Evolutionary conservation across 2,888 invertebrate genomes (phyloP).

Genomic region (Athalia rosae): DNA sequence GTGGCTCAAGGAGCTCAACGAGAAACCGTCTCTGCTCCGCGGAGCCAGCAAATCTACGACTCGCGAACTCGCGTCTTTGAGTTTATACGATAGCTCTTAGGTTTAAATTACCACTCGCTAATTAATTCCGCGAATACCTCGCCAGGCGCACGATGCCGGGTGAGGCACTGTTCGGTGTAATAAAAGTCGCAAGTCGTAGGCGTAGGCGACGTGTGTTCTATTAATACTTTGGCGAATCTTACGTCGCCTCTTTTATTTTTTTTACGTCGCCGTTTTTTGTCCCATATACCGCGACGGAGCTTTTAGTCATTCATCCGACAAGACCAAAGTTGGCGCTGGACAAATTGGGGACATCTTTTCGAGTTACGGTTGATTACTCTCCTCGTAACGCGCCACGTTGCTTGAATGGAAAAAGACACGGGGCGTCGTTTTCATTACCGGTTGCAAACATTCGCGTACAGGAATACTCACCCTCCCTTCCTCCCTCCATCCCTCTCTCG

Average conservation of each 20-base stretch:
- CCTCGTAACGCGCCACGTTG: constrained; percentile 31
- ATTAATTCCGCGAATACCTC: constrained; percentile 15
- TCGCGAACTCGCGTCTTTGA: constrained; percentile 18
- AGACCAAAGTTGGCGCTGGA: constrained; percentile 48
- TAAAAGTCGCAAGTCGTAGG: not conserved
- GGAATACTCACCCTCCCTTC: not conserved
- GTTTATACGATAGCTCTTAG: constrained; percentile 26
- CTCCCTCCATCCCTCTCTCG: not conserved
- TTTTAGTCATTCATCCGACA: constrained; percentile 21
- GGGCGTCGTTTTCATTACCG: constrained; percentile 44
- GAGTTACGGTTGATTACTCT: constrained; percentile 61
- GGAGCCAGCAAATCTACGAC: not conserved
- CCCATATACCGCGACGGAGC: constrained; percentile 8
- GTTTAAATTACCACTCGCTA: constrained; percentile 39
- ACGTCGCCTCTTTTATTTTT: not conserved
- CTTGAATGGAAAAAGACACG: constrained; percentile 41
- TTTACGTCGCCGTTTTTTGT: not conserved
- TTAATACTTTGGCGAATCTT: not conserved
- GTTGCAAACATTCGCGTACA: constrained; percentile 16
- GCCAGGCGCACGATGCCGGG: not conserved
- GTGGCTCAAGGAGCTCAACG: not conserved
- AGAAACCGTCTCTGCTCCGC: not conserved
- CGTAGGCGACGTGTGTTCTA: not conserved
- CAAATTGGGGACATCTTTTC: constrained; percentile 63
- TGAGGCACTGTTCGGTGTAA: not conserved